A percentile compares a stretch with the other conserved stretches of the same genome.
Conservation (phyloP, 1,140 invertebrate species). For the Apis laboriosa region DNA sequence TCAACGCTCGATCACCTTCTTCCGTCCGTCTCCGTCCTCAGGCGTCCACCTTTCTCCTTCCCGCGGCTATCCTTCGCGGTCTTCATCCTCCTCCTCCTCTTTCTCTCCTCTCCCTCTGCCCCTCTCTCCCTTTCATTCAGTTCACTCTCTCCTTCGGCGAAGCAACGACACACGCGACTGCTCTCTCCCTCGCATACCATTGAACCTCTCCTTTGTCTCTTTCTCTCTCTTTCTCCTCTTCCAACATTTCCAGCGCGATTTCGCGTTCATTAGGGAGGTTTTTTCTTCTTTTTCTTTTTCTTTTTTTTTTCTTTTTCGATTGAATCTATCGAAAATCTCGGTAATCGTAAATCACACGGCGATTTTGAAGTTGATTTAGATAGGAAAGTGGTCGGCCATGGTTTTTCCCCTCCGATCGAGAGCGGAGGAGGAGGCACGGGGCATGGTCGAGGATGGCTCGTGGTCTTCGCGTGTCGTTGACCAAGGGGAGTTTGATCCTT, state of each 20-base stretch:
- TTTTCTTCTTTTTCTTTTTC: neutral
- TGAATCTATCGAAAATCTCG: neutral
- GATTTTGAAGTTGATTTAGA: neutral
- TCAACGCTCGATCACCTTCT: conserved; percentile 41
- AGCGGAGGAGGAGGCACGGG: too few species aligned
- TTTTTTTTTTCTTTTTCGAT: neutral
- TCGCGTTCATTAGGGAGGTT: conserved; percentile 25
- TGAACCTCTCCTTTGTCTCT: neutral
- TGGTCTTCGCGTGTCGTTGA: too few species aligned
- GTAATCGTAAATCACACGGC: neutral
- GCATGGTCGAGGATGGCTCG: too few species aligned
- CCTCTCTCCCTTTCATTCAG: conserved; percentile 61
- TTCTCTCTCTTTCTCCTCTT: neutral
- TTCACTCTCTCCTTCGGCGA: conserved; percentile 65
- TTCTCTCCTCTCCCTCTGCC: conserved; percentile 8
- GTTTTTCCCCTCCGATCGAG: neutral
- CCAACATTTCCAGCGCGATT: conserved; percentile 14
- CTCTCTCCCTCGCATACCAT: conserved; percentile 50
- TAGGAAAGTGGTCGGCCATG: neutral
- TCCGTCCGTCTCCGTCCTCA: conserved; percentile 47
- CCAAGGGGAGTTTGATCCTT: too few species aligned
- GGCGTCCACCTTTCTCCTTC: conserved; percentile 64
- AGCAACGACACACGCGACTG: conserved; percentile 33
- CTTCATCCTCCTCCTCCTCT: conserved; percentile 32
- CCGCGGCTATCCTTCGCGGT: conserved; percentile 39